Evolutionary conservation across 2,113 vertebrate genomes (phyloP), one percentile per base, ranked within the genome.

Genomic region (Eonycteris spelaea): DNA sequence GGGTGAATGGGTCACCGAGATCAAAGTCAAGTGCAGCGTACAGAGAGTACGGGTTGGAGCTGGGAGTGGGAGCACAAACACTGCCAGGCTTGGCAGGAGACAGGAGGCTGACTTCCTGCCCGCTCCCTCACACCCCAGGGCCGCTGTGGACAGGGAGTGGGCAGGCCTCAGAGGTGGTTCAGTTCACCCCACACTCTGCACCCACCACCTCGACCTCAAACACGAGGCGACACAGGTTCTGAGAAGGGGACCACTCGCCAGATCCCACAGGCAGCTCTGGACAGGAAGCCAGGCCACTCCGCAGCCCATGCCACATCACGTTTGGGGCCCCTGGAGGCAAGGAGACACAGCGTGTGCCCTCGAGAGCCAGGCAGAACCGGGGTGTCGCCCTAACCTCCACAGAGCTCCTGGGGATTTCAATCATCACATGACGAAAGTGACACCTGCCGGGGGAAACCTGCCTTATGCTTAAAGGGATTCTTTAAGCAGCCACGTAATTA

Each of bases 301-400:
- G 38, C 0, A 1, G 38, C 2, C 61, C 51, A 6, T 0, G 40
- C 38, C 4, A 13, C 21, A 28, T 40, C 4, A 0, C 10, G 51
- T 63, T 43, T 7, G 35, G 24, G 18, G 35, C 28, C n/a, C 59
- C 51, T 15, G 70, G 71, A 78, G 45, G 59, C 0, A 0, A 43
- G 61, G 28, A 40, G 43, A 55, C 40, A 48, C 30, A 35, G 68
- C n/a, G 33, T 4, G 2, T 35, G 21, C 11, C 67, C 57, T 43
- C 21, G 65, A 59, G 78, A 48, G 57, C 51, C 75, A 11, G 1
- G 0, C 0, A 9, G 30, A 19, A 14, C 18, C 19, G 61, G 48
- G 24, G 30, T 3, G 26, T 2, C 15, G 38, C 24, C 35, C 30
- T 33, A 14, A n/a, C 4, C 51, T 59, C 61, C 75, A 21, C 0